Evolutionary conservation across 2,113 vertebrate genomes (phyloP).

Genomic region (Gadus chalcogrammus): DNA sequence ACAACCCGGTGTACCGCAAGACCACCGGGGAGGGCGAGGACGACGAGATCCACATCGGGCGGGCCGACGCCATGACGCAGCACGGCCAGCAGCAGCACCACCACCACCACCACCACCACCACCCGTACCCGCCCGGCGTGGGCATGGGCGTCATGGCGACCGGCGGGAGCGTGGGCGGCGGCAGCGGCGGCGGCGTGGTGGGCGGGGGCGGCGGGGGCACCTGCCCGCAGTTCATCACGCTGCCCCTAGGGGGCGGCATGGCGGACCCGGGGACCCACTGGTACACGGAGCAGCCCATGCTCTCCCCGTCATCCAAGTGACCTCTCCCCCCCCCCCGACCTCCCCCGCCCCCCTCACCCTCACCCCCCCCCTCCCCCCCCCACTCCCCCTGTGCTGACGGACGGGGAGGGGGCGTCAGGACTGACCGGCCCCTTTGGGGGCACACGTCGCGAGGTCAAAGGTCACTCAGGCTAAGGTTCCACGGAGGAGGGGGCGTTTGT

Average conservation of each 20-base stretch:
- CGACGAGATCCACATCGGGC: conserved; percentile 94
- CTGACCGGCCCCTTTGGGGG: no score
- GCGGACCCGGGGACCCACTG: conserved; percentile 75
- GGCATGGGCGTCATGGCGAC: conserved; percentile 52
- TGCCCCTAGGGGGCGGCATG: conserved; percentile 70
- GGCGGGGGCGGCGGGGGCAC: conserved; percentile 48
- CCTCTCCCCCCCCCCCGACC: neutral
- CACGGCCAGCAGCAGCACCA: conserved; percentile 79
- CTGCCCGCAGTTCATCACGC: conserved; percentile 72
- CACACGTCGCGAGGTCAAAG: neutral
- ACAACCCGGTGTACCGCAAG: conserved; percentile 97
- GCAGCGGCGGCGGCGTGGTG: conserved; percentile 30
- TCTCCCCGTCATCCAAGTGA: conserved; percentile 61
- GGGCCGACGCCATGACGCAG: conserved; percentile 82
- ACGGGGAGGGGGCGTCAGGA: no score
- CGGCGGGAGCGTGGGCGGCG: conserved; percentile 35
- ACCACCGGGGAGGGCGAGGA: conserved; percentile 91
- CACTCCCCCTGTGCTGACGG: neutral
- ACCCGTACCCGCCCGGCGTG: conserved; percentile 77
- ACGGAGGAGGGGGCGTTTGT: conserved; percentile 6
- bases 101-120: conserved; percentile 65
- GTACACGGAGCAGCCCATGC: conserved; percentile 75
- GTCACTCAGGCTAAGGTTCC: conserved; percentile 7
- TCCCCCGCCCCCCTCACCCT: neutral
- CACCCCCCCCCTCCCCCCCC: neutral